phyloP scores from a whole-genome alignment of 2,797 vertebrate genomes.

The Lophius americanus region DNA sequence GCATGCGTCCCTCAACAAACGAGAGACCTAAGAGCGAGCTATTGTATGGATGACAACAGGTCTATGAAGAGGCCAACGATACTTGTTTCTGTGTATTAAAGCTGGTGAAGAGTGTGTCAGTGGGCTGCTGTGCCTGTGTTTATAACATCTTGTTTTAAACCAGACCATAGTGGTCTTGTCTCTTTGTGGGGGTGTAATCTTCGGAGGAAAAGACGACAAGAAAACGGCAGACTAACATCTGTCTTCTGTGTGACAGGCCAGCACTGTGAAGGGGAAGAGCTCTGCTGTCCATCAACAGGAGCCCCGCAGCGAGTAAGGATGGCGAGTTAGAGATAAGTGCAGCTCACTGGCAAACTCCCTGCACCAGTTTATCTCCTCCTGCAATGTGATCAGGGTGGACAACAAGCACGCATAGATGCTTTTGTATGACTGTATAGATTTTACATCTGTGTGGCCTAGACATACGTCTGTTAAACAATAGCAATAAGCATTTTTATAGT shows the following conservation, averaged over 20 bases:
- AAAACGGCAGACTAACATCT: slow-evolving; percentile 60
- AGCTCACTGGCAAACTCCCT: slow-evolving; percentile 27
- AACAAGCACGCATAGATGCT: slow-evolving; percentile 30
- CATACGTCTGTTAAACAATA: neutral
- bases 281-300: slow-evolving; percentile 60
- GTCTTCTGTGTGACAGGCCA: slow-evolving; percentile 64
- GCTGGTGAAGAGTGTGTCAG: neutral
- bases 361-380: slow-evolving; percentile 37
- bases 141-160: slow-evolving; percentile 53
- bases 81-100: slow-evolving; percentile 13
- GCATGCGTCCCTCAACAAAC: slow-evolving; percentile 38
- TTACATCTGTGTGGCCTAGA: slow-evolving; percentile 6
- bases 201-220: slow-evolving; percentile 34
- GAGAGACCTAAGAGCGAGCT: slow-evolving; percentile 39
- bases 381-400: slow-evolving; percentile 41
- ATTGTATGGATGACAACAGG: slow-evolving; percentile 42
- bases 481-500: neutral
- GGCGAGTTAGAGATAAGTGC: slow-evolving; percentile 27
- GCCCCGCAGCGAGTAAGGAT: slow-evolving; percentile 38
- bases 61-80: slow-evolving; percentile 25
- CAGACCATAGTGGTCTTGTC: slow-evolving; percentile 6
- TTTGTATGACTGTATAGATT: slow-evolving; percentile 12
- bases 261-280: slow-evolving; percentile 43
- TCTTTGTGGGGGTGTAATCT: slow-evolving; percentile 38
- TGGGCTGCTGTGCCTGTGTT: slow-evolving; percentile 8